These are phyloP conservation scores for Salminus brasiliensis DNA, from an alignment of 2,113 vertebrate genomes.

Conservation along the genomic window DNA sequence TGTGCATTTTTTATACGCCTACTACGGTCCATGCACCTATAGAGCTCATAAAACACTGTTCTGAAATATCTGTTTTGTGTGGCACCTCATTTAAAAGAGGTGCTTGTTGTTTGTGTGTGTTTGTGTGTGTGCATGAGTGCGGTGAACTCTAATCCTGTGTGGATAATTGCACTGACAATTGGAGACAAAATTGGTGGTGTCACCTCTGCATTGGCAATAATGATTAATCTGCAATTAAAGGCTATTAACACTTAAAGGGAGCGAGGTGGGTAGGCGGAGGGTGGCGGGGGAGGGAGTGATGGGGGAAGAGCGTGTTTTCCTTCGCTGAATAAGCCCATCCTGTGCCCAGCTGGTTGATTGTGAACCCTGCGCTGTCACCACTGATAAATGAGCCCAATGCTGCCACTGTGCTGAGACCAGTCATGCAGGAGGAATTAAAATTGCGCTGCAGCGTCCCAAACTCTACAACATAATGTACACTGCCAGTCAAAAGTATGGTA, in stretches of 20 bases:
- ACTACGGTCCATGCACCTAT: neutral
- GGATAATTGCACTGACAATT: constrained; percentile 63
- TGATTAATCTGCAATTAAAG: constrained; percentile 50
- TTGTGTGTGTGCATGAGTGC: neutral
- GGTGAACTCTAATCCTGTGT: constrained; percentile 38
- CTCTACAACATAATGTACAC: neutral
- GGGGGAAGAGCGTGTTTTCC: constrained; percentile 21
- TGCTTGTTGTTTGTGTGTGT: neutral
- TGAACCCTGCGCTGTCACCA: constrained; percentile 55
- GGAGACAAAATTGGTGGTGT: constrained; percentile 54
- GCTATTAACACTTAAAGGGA: constrained; percentile 19
- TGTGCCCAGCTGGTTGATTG: constrained; percentile 36
- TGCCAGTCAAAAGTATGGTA: neutral
- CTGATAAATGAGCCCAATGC: constrained; percentile 60
- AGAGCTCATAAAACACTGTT: neutral
- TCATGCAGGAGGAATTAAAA: constrained; percentile 32
- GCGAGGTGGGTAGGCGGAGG: neutral
- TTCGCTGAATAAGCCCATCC: constrained; percentile 59
- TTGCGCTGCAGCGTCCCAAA: constrained; percentile 38
- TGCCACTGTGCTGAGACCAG: constrained; percentile 37
- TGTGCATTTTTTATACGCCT: too few species aligned
- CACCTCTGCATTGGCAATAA: constrained; percentile 52
- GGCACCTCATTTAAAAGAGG: too few species aligned
- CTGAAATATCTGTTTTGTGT: too few species aligned
- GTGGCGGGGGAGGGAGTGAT: neutral